Evolutionary conservation across 2,797 vertebrate genomes (phyloP).

Genomic region (Decapterus maruadsi): DNA sequence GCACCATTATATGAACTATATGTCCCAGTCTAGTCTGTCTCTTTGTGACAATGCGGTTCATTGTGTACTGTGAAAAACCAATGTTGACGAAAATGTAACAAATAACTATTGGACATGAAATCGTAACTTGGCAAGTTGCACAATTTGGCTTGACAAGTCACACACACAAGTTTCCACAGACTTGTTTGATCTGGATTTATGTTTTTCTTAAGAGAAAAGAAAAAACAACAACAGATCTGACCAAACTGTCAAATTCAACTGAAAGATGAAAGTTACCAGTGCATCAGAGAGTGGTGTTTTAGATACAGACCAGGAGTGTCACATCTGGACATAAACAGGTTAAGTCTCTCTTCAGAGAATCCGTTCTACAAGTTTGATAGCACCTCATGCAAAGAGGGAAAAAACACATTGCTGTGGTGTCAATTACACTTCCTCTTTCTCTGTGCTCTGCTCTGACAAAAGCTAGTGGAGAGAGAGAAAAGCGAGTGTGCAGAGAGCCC

Average conservation of each 20-base stretch:
- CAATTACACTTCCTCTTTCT: conserved; percentile 68
- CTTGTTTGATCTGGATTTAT: background rate
- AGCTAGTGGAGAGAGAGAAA: conserved; percentile 31
- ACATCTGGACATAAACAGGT: background rate
- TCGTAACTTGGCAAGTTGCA: background rate
- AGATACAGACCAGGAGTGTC: background rate
- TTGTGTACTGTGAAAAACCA: no score
- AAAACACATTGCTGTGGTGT: conserved; percentile 31
- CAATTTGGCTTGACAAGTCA: background rate
- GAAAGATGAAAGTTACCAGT: background rate
- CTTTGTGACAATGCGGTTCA: no score
- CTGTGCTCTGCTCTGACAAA: conserved; percentile 35
- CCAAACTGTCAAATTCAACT: background rate
- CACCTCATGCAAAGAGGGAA: conserved; percentile 23
- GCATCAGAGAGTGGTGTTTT: background rate
- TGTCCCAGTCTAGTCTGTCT: no score
- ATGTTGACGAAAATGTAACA: no score
- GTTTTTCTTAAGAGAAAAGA: background rate
- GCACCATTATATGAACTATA: background rate
- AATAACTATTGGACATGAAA: background rate
- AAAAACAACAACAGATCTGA: background rate
- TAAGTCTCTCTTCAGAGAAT: background rate
- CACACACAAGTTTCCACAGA: background rate
- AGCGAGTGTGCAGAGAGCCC: conserved; percentile 20
- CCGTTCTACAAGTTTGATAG: background rate